phyloP scores from a whole-genome alignment of 1,140 invertebrate genomes.

The Thalassaphorura encarpata region DNA sequence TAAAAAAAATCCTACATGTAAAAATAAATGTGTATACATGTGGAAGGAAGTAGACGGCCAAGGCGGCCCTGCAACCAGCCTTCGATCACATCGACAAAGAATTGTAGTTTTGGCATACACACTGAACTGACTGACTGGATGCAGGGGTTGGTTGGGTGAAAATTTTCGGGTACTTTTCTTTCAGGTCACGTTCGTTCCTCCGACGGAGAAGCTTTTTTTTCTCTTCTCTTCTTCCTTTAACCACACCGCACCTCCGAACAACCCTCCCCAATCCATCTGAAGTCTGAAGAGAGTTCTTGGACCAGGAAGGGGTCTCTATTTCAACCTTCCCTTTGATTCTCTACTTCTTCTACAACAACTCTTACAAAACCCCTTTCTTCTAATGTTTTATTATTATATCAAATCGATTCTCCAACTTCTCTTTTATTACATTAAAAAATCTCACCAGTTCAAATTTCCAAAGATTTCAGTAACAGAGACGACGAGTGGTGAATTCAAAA shows the following conservation, averaged over 20 bases:
- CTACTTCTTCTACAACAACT: neutral
- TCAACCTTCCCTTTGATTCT: neutral
- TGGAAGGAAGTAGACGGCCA: too few relatives aligned
- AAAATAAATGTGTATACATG: too few relatives aligned
- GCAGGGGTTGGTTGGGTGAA: slow-evolving; percentile 12
- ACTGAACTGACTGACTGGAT: neutral
- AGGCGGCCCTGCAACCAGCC: too few relatives aligned
- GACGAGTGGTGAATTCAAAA: too few relatives aligned
- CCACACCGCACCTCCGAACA: neutral
- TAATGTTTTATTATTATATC: too few relatives aligned
- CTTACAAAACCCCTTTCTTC: neutral
- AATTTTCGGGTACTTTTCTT: slow-evolving; percentile 29
- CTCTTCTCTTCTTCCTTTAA: neutral
- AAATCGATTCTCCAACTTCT: too few relatives aligned
- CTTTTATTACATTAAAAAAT: too few relatives aligned
- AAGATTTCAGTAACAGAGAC: too few relatives aligned
- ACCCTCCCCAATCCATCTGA: neutral
- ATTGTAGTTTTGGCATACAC: neutral
- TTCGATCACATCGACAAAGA: slow-evolving; percentile 6
- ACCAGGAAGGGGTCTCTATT: neutral
- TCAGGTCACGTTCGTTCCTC: slow-evolving; percentile 31
- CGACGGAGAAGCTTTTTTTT: slow-evolving; percentile 26
- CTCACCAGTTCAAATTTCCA: too few relatives aligned
- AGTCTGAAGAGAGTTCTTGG: neutral
- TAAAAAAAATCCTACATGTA: neutral